These are phyloP conservation scores for Microctonus aethiopoides DNA, from an alignment of 2,888 invertebrate genomes.

Conservation along the genomic window DNA sequence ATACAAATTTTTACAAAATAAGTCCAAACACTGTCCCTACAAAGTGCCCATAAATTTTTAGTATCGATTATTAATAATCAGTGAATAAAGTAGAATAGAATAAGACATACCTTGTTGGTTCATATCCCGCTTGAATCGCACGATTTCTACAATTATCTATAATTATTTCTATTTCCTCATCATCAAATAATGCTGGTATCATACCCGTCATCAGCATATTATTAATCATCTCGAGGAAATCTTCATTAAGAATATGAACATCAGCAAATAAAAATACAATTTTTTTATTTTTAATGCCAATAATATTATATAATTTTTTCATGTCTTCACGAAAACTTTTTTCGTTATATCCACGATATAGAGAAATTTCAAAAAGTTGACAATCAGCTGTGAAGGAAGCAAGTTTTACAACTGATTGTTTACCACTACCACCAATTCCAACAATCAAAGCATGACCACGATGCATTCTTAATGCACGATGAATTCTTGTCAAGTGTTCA, in stretches of 20 bases:
- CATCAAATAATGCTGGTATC: conserved; percentile 86
- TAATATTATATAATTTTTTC: conserved; percentile 79
- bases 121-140: conserved; percentile 78
- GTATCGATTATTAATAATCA: not conserved
- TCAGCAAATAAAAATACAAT: conserved; percentile 87
- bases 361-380: conserved; percentile 83
- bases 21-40: conserved; percentile 85
- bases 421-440: conserved; percentile 91
- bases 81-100: not conserved
- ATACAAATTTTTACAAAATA: conserved; percentile 82
- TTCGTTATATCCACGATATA: conserved; percentile 89
- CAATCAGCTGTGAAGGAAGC: conserved; percentile 88
- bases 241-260: conserved; percentile 83
- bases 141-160: conserved; percentile 77
- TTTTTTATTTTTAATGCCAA: conserved; percentile 83
- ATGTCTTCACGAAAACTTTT: conserved; percentile 86
- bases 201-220: conserved; percentile 91
- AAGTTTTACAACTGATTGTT: conserved; percentile 82
- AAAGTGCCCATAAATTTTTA: not conserved
- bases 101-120: conserved; percentile 75
- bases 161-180: conserved; percentile 89
- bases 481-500: conserved; percentile 89
- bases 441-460: conserved; percentile 86
- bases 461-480: conserved; percentile 85
- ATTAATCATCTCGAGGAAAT: conserved; percentile 90